Evolutionary conservation across 1,140 invertebrate genomes (phyloP).

Genomic region (Scaptodrosophila lebanonensis): DNA sequence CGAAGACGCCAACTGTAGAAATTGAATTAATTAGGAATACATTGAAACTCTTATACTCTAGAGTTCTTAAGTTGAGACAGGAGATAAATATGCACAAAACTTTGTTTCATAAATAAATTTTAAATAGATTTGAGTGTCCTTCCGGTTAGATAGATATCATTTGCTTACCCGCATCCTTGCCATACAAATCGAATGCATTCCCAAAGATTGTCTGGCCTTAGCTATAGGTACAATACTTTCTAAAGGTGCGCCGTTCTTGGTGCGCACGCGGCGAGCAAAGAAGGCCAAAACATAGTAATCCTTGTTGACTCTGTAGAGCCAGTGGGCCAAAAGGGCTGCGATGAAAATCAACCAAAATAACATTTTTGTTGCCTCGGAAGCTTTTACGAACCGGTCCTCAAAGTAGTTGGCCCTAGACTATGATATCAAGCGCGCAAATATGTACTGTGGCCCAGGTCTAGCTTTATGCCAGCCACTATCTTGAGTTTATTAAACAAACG

Average conservation of each 20-base stretch:
- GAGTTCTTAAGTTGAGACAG: background rate
- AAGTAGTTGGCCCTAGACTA: no score
- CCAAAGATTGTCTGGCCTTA: slow-evolving; percentile 23
- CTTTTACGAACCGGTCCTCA: no score
- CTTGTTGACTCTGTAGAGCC: slow-evolving; percentile 27
- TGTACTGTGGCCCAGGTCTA: no score
- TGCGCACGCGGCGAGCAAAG: slow-evolving; percentile 26
- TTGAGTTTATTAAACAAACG: no score
- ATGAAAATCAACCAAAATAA: slow-evolving; percentile 25
- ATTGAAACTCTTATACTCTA: background rate
- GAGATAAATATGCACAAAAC: background rate
- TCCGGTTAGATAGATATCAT: no score
- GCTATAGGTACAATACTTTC: slow-evolving; percentile 16
- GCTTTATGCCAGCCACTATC: no score
- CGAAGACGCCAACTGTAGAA: slow-evolving; percentile 33
- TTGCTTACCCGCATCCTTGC: slow-evolving; percentile 9
- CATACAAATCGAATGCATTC: slow-evolving; percentile 32
- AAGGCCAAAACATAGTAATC: slow-evolving; percentile 33
- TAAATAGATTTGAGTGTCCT: no score
- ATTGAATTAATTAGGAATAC: background rate
- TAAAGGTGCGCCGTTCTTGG: slow-evolving; percentile 20
- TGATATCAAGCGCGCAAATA: no score
- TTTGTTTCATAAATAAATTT: background rate
- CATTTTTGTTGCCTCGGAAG: no score
- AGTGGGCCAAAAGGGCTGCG: slow-evolving; percentile 17